Percentiles rank a stretch among this genome's conserved stretches.
phyloP scores from a whole-genome alignment of 2,888 invertebrate genomes.

The Microctonus brassicae region DNA sequence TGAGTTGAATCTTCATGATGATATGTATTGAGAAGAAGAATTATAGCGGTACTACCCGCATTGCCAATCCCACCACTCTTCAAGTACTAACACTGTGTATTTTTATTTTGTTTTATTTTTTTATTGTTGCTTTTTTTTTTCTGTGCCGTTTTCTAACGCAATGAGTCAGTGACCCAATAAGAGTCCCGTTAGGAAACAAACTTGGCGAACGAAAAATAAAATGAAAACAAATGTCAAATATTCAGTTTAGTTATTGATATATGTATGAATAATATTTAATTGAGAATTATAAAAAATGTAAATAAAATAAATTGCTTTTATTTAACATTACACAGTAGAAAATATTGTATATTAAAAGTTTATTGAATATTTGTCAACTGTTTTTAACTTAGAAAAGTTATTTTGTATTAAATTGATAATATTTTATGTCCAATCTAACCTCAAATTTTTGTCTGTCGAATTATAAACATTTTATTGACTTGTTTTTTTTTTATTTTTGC shows the following conservation, averaged over 20 bases:
- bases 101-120: constrained; percentile 1
- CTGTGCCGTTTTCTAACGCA: constrained; percentile 36
- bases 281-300: not conserved
- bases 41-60: constrained; percentile 61
- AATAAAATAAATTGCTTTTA: too few species aligned
- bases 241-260: too few species aligned
- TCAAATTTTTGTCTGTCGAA: too few species aligned
- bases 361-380: too few species aligned
- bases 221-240: not conserved
- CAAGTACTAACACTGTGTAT: not conserved
- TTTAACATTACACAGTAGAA: too few species aligned
- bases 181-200: constrained; percentile 54
- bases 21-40: constrained; percentile 26
- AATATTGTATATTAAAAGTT: too few species aligned
- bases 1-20: constrained; percentile 31
- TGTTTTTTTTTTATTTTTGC: too few species aligned
- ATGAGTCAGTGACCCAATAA: constrained; percentile 46
- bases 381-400: too few species aligned
- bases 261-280: not conserved
- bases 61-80: constrained; percentile 41
- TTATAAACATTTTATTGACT: too few species aligned
- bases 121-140: not conserved
- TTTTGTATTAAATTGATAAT: too few species aligned
- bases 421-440: too few species aligned
- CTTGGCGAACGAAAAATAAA: not conserved